Percentiles rank a stretch among this genome's conserved stretches.
phyloP scores from a whole-genome alignment of 2,113 vertebrate species.

The Periophthalmodon schlosseri region DNA sequence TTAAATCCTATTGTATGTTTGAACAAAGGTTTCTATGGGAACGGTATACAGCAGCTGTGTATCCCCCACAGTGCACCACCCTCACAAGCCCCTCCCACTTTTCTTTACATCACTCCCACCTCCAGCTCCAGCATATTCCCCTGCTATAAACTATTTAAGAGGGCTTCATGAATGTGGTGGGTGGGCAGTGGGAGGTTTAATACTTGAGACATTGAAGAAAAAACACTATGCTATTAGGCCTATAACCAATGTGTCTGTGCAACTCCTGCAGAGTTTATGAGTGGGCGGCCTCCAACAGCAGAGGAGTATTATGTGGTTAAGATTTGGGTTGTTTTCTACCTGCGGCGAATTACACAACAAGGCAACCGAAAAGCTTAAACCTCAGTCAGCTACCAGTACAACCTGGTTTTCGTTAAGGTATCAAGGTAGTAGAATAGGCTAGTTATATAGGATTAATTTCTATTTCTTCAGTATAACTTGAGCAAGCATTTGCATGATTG shows the following conservation, averaged over 20 bases:
- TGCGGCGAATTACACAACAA: conserved; percentile 43
- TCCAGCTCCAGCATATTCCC: conserved; percentile 4
- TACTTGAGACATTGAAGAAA: conserved; percentile 16
- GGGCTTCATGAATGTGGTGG: conserved; percentile 18
- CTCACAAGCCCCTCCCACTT: conserved; percentile 25
- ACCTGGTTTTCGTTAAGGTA: conserved; percentile 5
- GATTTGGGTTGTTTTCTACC: conserved; percentile 33
- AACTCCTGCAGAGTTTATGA: conserved; percentile 36
- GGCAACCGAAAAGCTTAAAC: conserved; percentile 13
- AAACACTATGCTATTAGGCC: conserved; percentile 15
- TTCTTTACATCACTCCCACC: conserved; percentile 14
- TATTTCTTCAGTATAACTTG: too few species aligned
- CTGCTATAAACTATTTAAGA: conserved; percentile 52
- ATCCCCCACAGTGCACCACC: conserved; percentile 18
- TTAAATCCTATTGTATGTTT: neutral
- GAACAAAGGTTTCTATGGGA: conserved; percentile 79
- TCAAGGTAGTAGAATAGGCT: neutral
- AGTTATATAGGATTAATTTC: neutral
- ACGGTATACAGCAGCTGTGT: conserved; percentile 67
- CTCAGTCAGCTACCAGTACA: conserved; percentile 1
- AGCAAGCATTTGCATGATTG: too few species aligned
- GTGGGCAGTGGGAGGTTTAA: neutral
- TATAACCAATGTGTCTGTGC: conserved; percentile 3
- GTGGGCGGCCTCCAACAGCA: conserved; percentile 51
- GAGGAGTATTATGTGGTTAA: conserved; percentile 34